These are phyloP conservation scores for Delphinus delphis DNA, from an alignment of 2,113 vertebrate species.

Conservation along the genomic window DNA sequence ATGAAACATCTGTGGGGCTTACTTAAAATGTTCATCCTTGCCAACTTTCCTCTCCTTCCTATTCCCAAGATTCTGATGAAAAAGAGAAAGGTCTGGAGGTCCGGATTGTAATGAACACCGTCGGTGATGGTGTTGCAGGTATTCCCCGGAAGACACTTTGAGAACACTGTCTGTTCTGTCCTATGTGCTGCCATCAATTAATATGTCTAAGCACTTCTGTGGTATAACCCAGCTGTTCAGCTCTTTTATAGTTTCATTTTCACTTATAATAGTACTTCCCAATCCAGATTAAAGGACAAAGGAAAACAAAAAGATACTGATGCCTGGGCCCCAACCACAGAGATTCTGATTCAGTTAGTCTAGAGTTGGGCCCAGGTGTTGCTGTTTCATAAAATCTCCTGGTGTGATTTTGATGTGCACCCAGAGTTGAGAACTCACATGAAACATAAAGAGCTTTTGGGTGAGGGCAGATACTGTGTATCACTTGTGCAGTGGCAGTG, in stretches of 20 bases:
- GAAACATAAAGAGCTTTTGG: neutral
- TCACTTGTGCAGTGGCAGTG: neutral
- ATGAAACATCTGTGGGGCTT: neutral
- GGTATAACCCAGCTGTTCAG: neutral
- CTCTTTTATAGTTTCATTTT: neutral
- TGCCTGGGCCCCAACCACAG: neutral
- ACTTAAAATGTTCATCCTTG: neutral
- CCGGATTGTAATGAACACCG: neutral
- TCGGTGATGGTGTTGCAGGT: neutral
- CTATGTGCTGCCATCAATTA: neutral
- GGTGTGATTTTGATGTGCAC: neutral
- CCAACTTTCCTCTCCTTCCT: neutral
- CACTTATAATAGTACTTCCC: neutral
- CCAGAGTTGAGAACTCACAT: neutral
- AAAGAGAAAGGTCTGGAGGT: neutral
- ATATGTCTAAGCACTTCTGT: neutral
- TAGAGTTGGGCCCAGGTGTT: neutral
- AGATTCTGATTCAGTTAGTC: neutral
- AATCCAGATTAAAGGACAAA: neutral
- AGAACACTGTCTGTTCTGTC: neutral
- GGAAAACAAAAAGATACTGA: neutral
- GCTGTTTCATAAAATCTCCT: neutral
- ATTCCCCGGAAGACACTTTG: neutral
- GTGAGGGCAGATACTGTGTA: neutral
- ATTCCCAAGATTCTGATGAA: neutral